phyloP scores from a whole-genome alignment of 2,113 vertebrate species.

The Rhinoptilus africanus region DNA sequence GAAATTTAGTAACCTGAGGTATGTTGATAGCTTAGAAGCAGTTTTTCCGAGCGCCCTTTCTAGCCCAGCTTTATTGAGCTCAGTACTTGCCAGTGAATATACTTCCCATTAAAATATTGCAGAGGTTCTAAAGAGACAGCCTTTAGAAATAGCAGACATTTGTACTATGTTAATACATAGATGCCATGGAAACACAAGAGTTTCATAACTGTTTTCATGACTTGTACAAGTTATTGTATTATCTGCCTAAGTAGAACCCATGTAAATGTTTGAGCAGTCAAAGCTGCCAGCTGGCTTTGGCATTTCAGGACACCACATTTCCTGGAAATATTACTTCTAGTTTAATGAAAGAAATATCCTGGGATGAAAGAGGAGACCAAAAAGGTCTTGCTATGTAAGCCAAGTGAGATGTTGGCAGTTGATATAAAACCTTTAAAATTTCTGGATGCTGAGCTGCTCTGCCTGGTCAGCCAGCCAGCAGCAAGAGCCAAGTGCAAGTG shows the following conservation, averaged over 20 bases:
- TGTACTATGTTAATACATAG: neutral
- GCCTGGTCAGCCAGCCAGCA: conserved; percentile 49
- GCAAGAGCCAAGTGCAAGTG: conserved; percentile 47
- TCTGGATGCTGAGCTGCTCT: conserved; percentile 50
- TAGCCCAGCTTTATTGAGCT: neutral
- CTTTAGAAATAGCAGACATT: conserved; percentile 9
- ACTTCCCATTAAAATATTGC: neutral
- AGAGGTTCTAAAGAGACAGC: neutral
- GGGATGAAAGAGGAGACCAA: conserved; percentile 44
- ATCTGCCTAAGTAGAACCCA: conserved; percentile 38
- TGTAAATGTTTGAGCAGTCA: neutral
- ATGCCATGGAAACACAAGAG: conserved; percentile 21
- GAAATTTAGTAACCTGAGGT: neutral
- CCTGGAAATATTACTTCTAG: conserved; percentile 60
- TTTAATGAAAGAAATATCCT: conserved; percentile 63
- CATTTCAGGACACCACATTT: conserved; percentile 45
- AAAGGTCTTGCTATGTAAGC: conserved; percentile 47
- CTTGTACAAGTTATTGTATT: conserved; percentile 28
- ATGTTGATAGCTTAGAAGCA: neutral
- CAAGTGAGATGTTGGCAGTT: conserved; percentile 58
- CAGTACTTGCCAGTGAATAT: neutral
- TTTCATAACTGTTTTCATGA: conserved; percentile 39
- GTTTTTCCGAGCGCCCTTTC: neutral
- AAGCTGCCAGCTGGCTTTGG: conserved; percentile 48
- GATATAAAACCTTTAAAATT: conserved; percentile 64